Evolutionary conservation across 1,140 invertebrate genomes (phyloP).

Genomic region (Platyura marginata): DNA sequence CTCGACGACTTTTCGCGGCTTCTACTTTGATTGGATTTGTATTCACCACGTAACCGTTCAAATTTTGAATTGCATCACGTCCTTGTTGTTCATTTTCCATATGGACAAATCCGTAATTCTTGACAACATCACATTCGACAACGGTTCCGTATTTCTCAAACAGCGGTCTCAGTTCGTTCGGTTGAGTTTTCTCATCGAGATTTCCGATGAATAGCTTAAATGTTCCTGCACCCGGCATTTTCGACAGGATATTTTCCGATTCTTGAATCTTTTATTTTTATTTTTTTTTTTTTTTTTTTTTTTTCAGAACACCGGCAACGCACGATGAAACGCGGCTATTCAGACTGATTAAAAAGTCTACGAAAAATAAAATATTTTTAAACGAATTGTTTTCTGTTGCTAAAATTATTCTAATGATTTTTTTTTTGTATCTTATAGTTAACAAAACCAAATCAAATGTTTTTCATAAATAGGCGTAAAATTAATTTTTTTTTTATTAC

Average conservation of each 20-base stretch:
- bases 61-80: conserved; percentile 75
- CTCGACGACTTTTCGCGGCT: conserved; percentile 69
- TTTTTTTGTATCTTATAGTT: no score
- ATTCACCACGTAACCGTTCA: conserved; percentile 75
- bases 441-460: no score
- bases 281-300: no score
- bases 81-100: conserved; percentile 86
- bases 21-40: conserved; percentile 82
- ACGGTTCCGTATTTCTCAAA: conserved; percentile 93
- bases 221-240: conserved; percentile 71
- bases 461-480: no score
- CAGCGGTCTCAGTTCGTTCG: conserved; percentile 66
- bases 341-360: no score
- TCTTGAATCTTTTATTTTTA: background rate
- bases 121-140: conserved; percentile 88
- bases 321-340: no score
- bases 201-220: conserved; percentile 95
- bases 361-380: no score
- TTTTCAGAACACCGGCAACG: no score
- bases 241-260: background rate
- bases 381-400: no score
- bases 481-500: no score
- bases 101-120: conserved; percentile 95
- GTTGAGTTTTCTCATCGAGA: conserved; percentile 73
- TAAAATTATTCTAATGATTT: no score